phyloP scores from a whole-genome alignment of 2,888 invertebrate genomes.

The Rhagonycha fulva region DNA sequence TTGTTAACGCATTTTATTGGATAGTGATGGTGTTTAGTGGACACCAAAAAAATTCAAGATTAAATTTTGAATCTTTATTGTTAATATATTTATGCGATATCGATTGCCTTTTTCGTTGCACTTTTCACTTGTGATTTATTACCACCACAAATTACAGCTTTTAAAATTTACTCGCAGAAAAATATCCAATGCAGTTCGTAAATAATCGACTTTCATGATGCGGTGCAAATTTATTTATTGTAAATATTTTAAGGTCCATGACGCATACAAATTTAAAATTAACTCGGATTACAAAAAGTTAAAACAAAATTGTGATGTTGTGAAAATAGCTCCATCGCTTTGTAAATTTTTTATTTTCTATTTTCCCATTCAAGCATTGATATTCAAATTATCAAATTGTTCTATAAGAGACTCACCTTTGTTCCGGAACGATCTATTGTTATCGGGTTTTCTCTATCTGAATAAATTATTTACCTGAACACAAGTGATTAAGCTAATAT shows the following conservation, averaged over 20 bases:
- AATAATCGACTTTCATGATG: neutral
- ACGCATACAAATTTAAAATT: neutral
- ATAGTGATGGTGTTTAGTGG: neutral
- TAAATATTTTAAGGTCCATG: neutral
- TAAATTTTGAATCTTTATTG: neutral
- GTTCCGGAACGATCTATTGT: neutral
- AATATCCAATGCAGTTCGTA: neutral
- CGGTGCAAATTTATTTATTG: neutral
- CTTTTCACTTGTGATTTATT: neutral
- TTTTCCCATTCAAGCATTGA: neutral
- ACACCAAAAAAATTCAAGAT: neutral
- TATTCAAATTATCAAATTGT: neutral
- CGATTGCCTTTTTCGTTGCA: neutral
- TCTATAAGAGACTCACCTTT: neutral
- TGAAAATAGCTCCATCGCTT: neutral
- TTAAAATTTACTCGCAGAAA: neutral
- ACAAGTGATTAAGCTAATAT: neutral
- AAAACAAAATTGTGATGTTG: neutral
- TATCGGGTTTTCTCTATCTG: neutral
- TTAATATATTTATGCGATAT: neutral
- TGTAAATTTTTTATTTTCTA: neutral
- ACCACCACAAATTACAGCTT: neutral
- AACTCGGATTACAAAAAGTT: neutral
- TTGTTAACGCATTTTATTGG: constrained; percentile 10
- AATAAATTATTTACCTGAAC: neutral